These are phyloP conservation scores for Phalloptychus januarius DNA, from an alignment of 2,797 vertebrate genomes.

Conservation along the genomic window DNA sequence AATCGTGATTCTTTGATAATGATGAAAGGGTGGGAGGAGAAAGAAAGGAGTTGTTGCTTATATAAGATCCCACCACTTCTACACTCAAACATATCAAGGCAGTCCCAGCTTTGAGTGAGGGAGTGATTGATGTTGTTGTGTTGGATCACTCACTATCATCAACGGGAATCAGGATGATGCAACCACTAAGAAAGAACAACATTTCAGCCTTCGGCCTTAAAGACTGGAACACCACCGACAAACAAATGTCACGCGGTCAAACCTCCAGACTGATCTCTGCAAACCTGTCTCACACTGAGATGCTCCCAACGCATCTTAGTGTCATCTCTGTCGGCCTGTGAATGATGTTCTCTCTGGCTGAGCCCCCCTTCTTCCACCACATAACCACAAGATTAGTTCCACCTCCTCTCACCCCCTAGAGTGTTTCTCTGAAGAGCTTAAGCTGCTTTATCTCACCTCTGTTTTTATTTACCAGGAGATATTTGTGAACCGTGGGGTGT, in stretches of 20 bases:
- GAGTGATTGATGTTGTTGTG: constrained; percentile 58
- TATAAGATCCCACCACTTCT: constrained; percentile 45
- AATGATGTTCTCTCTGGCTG: constrained; percentile 55
- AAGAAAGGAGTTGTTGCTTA: constrained; percentile 35
- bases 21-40: constrained; percentile 36
- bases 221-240: constrained; percentile 51
- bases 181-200: constrained; percentile 66
- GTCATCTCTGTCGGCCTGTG: constrained; percentile 42
- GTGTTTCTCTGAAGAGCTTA: constrained; percentile 40
- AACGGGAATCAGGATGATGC: constrained; percentile 67
- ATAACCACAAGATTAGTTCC: constrained; percentile 61
- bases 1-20: constrained; percentile 62
- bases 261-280: constrained; percentile 56
- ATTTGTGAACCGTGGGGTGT: constrained; percentile 19
- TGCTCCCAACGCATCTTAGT: constrained; percentile 33
- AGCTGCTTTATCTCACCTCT: constrained; percentile 45
- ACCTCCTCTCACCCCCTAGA: constrained; percentile 48
- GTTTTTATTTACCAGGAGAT: constrained; percentile 39
- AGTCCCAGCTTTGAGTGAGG: constrained; percentile 30
- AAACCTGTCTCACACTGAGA: constrained; percentile 44
- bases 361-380: constrained; percentile 11
- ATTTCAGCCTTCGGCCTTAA: constrained; percentile 36
- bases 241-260: constrained; percentile 56
- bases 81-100: constrained; percentile 48
- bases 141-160: constrained; percentile 68